Base-by-base conservation (phyloP, 2,113 vertebrate species). In the Lepus europaeus region DNA sequence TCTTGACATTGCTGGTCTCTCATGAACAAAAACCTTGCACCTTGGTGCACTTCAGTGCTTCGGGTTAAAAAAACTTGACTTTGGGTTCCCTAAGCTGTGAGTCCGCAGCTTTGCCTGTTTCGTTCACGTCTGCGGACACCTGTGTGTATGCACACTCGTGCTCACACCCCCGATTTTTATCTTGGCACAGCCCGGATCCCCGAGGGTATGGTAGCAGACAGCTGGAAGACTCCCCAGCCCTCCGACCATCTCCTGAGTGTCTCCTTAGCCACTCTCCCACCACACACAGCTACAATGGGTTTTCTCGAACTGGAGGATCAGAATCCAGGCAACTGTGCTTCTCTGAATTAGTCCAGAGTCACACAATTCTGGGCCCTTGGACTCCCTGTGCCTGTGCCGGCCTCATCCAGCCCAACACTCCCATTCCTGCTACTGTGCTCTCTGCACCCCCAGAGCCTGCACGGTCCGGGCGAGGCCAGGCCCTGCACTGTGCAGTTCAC, bases 1-100 rank as follows among this genome's bases (percentile, higher is more conserved):
- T 63, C 27, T 63, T 78, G 82, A 83, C 88, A 78, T 0, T 25
- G 96, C 20, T 1, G 96, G 97, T 84, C 89, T 86, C 66, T 39
- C 86, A 92, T 17, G 79, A 95, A 92, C n/a, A 73, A 88, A 80
- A 93, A 93, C 95, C n/a, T 70, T 89, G 39, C 77, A 94, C 53
- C 80, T 97, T 94, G 49, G 78, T 1, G 14, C 25, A 93, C 74
- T 25, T 85, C 9, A 66, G 95, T 92, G 88, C 88, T 92, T 92
- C 39, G 36, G 53, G 86, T n/a, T 86, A 81, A 84, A 72, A 95
- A 92, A 93, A 90, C 36, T 59, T 61, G n/a, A 63, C 96, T 96
- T 88, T 93, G 85, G 90, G 53, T 87, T 94, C 92, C 85, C 85
- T 95, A 86, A 88, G 79, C 72, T 79, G 23, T 91, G 81, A 90